Conservation (phyloP, 2,888 invertebrate species). For the Agrotis ipsilon region DNA sequence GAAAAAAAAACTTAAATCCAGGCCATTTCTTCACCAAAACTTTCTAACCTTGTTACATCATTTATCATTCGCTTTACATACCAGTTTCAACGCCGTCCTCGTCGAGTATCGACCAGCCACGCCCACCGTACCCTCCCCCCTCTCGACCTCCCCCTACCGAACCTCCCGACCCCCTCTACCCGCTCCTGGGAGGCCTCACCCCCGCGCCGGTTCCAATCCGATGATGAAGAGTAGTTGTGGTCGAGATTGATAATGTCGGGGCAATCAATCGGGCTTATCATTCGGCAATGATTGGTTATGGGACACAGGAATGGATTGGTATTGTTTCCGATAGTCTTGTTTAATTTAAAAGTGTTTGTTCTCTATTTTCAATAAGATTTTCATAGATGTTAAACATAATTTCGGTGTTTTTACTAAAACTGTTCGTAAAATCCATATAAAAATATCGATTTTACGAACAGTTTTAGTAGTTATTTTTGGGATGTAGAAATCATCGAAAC, state of each 20-base stretch:
- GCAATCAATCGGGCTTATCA: conserved; percentile 37
- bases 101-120: conserved; percentile 63
- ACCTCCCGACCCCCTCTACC: conserved; percentile 12
- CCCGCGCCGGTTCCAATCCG: conserved; percentile 46
- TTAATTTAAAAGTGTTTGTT: background rate
- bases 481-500: too few species aligned
- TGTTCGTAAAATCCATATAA: background rate
- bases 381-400: background rate
- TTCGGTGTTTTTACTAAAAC: background rate
- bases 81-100: conserved; percentile 53
- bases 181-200: conserved; percentile 29
- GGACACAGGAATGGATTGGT: conserved; percentile 2
- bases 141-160: background rate
- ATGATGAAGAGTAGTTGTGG: conserved; percentile 51
- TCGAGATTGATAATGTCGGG: conserved; percentile 42
- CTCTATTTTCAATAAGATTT: too few species aligned
- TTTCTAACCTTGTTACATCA: conserved; percentile 53
- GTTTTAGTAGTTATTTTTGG: too few species aligned
- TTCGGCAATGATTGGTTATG: conserved; percentile 12
- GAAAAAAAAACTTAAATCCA: conserved; percentile 21
- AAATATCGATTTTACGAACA: too few species aligned
- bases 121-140: conserved; percentile 46
- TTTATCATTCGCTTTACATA: conserved; percentile 63
- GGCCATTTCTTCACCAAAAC: conserved; percentile 18
- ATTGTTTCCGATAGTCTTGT: background rate